phyloP scores from a whole-genome alignment of 1,140 invertebrate species.

The Spodoptera litura region DNA sequence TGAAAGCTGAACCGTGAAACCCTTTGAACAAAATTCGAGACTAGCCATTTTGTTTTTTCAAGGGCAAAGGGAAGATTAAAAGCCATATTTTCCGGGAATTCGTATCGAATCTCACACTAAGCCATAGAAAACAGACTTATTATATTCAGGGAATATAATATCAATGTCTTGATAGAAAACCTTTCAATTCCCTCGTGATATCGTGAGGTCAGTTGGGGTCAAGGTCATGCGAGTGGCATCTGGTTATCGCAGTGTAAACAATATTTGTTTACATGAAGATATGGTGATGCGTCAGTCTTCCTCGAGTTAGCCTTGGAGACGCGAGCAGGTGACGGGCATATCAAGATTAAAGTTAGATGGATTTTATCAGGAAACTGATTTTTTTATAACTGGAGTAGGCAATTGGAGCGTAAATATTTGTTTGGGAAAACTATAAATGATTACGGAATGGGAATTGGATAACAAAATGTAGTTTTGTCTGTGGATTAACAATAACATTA shows the following conservation, averaged over 20 bases:
- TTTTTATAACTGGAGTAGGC: no score
- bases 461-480: no score
- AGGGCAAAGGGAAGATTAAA: background rate
- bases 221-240: slow-evolving; percentile 26
- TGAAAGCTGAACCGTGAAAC: no score
- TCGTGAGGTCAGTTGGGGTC: background rate
- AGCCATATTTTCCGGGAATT: background rate
- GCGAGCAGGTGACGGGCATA: slow-evolving; percentile 12
- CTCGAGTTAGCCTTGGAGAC: background rate
- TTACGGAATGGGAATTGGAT: no score
- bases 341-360: background rate
- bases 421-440: no score
- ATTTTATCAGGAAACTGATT: background rate
- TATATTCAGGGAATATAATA: background rate
- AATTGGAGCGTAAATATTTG: no score
- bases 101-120: no score
- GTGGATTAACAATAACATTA: no score
- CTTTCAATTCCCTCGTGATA: slow-evolving; percentile 10
- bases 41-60: no score
- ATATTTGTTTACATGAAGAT: slow-evolving; percentile 26
- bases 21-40: no score
- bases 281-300: slow-evolving; percentile 1
- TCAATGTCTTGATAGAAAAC: slow-evolving; percentile 20
- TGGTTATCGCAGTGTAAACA: slow-evolving; percentile 8
- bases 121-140: slow-evolving; percentile 4